Conservation (phyloP, 2,888 invertebrate genomes). For the Drosophila recens region DNA sequence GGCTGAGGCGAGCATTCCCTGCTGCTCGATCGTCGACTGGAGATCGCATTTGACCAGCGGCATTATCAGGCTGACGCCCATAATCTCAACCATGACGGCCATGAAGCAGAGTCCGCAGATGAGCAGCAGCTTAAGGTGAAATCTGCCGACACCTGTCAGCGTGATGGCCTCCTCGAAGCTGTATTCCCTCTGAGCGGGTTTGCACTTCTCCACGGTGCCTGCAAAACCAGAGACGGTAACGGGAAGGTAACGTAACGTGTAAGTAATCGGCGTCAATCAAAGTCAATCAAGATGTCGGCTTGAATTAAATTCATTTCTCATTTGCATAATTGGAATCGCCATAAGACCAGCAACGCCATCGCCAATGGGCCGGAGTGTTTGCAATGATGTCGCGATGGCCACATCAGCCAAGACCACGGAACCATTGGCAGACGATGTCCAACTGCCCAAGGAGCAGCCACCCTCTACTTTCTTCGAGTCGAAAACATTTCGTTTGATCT, state of each 20-base stretch:
- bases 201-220: conserved; percentile 38
- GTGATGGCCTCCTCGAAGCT: conserved; percentile 83
- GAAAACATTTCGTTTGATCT: conserved; percentile 79
- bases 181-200: conserved; percentile 47
- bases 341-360: conserved; percentile 24
- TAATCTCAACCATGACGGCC: conserved; percentile 89
- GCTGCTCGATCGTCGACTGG: conserved; percentile 87
- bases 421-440: conserved; percentile 48
- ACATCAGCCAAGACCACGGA: conserved; percentile 6
- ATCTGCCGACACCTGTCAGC: conserved; percentile 87
- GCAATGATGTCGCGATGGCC: conserved; percentile 20
- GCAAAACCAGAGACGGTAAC: not conserved
- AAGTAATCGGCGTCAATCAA: conserved; percentile 31
- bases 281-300: conserved; percentile 52
- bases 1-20: conserved; percentile 88
- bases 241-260: not conserved
- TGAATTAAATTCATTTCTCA: conserved; percentile 26
- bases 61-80: conserved; percentile 88
- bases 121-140: conserved; percentile 88
- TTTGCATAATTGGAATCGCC: conserved; percentile 58
- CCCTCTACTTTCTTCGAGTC: conserved; percentile 74
- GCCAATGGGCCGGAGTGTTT: not conserved
- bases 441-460: conserved; percentile 63
- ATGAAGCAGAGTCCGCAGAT: conserved; percentile 88
- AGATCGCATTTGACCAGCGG: conserved; percentile 90